Conservation (phyloP, 2,797 vertebrate genomes). For the Lutjanus campechanus region DNA sequence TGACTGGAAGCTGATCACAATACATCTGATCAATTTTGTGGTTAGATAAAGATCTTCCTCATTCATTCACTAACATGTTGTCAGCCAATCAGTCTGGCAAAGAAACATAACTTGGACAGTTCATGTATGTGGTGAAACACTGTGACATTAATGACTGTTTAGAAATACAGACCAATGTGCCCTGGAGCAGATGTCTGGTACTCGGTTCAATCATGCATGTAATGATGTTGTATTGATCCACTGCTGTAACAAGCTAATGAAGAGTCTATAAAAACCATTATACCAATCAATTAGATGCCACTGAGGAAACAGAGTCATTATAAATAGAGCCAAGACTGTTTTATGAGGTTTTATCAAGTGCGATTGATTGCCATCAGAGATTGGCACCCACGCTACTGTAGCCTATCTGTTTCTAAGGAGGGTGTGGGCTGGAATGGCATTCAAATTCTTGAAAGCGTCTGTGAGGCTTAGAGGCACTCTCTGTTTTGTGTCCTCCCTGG, state of each 20-base stretch:
- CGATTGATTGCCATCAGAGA: conserved; percentile 4
- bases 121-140: conserved; percentile 17
- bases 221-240: conserved; percentile 76
- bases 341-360: conserved; percentile 29
- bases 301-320: conserved; percentile 47
- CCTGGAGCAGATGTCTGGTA: conserved; percentile 50
- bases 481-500: conserved; percentile 23
- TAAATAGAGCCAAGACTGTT: conserved; percentile 27
- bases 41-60: neutral
- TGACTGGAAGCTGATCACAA: neutral
- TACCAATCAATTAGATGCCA: conserved; percentile 74
- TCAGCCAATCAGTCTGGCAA: conserved; percentile 1
- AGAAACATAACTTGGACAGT: conserved; percentile 1
- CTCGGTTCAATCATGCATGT: conserved; percentile 73
- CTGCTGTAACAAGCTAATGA: conserved; percentile 78
- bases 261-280: conserved; percentile 81
- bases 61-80: neutral
- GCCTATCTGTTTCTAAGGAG: conserved; percentile 11
- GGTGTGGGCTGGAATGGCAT: neutral
- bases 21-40: neutral
- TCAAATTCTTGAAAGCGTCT: conserved; percentile 14
- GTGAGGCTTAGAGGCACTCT: conserved; percentile 15
- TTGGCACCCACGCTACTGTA: conserved; percentile 3
- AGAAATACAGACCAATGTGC: conserved; percentile 41
- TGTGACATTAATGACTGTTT: conserved; percentile 51